Percentiles rank a stretch among this genome's conserved stretches.
Conservation (phyloP, 2,888 invertebrate genomes). For the Pyrochroa serraticornis region DNA sequence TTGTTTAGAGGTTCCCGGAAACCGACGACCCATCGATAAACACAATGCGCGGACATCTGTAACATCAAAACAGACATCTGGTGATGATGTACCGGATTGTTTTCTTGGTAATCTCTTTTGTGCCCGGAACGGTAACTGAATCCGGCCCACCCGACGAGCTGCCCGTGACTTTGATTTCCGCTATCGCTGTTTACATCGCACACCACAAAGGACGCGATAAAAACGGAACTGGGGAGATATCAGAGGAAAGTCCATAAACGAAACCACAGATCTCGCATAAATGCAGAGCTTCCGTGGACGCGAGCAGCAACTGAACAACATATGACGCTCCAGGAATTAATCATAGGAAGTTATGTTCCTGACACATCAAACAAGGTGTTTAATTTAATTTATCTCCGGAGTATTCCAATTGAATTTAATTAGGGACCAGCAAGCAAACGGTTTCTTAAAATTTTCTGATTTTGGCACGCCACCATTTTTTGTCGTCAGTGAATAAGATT, state of each 20-base stretch:
- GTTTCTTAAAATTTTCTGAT: neutral
- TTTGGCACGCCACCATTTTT: neutral
- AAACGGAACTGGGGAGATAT: slow-evolving; percentile 17
- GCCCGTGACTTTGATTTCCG: slow-evolving; percentile 24
- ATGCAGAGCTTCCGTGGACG: slow-evolving; percentile 8
- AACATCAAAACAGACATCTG: slow-evolving; percentile 27
- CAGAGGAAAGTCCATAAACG: slow-evolving; percentile 8
- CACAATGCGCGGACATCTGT: slow-evolving; percentile 26
- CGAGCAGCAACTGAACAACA: neutral
- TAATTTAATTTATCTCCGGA: slow-evolving; percentile 1
- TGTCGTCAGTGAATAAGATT: neutral
- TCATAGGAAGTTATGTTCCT: neutral
- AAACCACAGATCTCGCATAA: slow-evolving; percentile 8
- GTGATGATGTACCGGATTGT: slow-evolving; percentile 31
- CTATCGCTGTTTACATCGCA: slow-evolving; percentile 25
- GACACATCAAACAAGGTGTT: slow-evolving; percentile 1
- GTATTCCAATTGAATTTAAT: too few relatives aligned
- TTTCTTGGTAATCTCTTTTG: slow-evolving; percentile 27
- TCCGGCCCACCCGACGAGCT: slow-evolving; percentile 7
- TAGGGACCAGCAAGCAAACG: neutral
- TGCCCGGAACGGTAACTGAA: slow-evolving; percentile 17
- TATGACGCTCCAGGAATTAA: slow-evolving; percentile 1
- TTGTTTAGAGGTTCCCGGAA: slow-evolving; percentile 18
- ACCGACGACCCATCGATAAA: slow-evolving; percentile 16
- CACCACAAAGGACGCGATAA: slow-evolving; percentile 22